Conservation (phyloP, 2,888 invertebrate species). For the Dusona sp. region DNA sequence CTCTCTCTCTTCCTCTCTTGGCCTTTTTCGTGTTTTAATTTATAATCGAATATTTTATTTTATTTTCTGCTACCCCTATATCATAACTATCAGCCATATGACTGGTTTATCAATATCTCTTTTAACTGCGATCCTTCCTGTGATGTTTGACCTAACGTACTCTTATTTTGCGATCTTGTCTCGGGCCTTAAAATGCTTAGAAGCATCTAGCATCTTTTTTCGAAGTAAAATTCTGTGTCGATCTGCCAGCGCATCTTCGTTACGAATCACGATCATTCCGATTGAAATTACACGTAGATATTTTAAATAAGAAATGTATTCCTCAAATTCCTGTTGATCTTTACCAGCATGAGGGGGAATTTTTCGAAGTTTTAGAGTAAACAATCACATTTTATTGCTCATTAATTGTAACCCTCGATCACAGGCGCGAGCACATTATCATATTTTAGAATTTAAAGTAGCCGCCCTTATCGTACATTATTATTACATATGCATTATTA, state of each 20-base stretch:
- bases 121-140: background rate
- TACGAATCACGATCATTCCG: background rate
- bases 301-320: too few relatives aligned
- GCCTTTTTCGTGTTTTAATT: background rate
- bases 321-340: too few relatives aligned
- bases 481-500: too few relatives aligned
- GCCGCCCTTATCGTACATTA: too few relatives aligned
- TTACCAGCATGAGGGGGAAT: too few relatives aligned
- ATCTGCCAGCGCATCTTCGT: background rate
- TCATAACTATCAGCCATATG: too few relatives aligned
- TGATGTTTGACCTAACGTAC: background rate
- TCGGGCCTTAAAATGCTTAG: background rate
- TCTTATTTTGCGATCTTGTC: background rate
- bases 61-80: background rate
- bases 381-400: too few relatives aligned
- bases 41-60: background rate
- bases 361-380: too few relatives aligned
- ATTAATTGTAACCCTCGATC: too few relatives aligned
- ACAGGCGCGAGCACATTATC: too few relatives aligned
- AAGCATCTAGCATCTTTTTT: background rate
- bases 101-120: conserved; percentile 13
- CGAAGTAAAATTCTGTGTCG: background rate
- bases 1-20: background rate
- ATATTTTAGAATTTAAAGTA: too few relatives aligned
- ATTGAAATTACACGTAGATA: background rate